A percentile compares a stretch with the other conserved stretches of the same genome.
Evolutionary conservation across 2,797 vertebrate species (phyloP).

Genomic region (Poliocrania exsul): DNA sequence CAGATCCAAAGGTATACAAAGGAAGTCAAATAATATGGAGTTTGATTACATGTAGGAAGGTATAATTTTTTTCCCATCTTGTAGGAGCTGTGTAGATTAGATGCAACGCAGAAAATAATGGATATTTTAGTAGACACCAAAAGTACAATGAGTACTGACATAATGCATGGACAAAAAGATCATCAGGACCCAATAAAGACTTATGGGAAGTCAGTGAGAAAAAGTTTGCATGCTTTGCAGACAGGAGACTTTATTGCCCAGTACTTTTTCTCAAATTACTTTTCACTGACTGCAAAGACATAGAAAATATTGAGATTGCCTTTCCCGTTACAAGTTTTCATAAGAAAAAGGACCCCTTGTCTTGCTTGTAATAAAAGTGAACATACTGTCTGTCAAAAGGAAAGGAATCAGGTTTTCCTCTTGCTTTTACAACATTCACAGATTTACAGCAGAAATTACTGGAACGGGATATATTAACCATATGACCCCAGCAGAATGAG

Average conservation of each 20-base stretch:
- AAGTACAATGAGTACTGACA: neutral
- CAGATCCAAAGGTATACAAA: neutral
- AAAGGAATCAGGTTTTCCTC: constrained; percentile 33
- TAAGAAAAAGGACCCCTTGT: neutral
- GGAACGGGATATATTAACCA: constrained; percentile 72
- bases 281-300: neutral
- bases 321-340: constrained; percentile 1
- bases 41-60: neutral
- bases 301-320: neutral
- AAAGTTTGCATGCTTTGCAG: neutral
- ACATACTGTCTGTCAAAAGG: constrained; percentile 19
- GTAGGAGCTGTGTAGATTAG: neutral
- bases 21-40: neutral
- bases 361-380: constrained; percentile 13
- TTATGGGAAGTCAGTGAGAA: neutral
- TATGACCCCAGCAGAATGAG: constrained; percentile 69
- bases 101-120: neutral
- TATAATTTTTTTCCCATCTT: neutral
- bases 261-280: neutral
- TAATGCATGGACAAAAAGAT: neutral
- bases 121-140: neutral
- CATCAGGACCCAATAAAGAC: neutral
- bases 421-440: constrained; percentile 52
- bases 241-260: neutral
- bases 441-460: constrained; percentile 75